Evolutionary conservation across 92 coral and sea anemone species (phyloP), one percentile per base, ranked within the genome.

Genomic region (Siderastrea radians): DNA sequence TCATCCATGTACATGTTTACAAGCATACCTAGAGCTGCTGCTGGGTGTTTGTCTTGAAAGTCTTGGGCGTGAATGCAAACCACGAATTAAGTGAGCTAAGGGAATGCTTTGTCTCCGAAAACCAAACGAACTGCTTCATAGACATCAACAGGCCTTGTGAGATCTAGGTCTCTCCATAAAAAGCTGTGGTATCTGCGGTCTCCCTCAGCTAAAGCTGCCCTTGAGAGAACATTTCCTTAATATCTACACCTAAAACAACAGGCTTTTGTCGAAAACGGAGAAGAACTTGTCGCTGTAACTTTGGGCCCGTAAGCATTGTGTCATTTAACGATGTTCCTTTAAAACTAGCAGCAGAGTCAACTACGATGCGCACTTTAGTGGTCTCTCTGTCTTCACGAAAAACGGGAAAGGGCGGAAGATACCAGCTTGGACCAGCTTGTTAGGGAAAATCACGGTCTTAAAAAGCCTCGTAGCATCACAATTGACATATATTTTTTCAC

Each of bases 381-480:
- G 93, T 89, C 26, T 87, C 75, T 66, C 62, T 93, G 43, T 92
- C 95, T 49, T 86, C 84, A 3, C 63, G 77, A 58, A 90, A 62
- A 4, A 81, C 89, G 8, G 91, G 93, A 74, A 93, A 90, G 70
- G 81, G 95, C 12, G 95, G 95, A 5, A 92, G 82, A 26, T 89
- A 75, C 80, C 88, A 89, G 83, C 88, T 59, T 9, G 73, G 69
- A 14, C 73, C 75, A 26, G 38, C 38, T 26, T 26, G 38, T 26
- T 26, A 26, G 38, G 38, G 38, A 26, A 26, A 26, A 26, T 26
- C 38, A 26, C 38, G 38, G 38, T 26, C 38, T 26, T 26, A 26
- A 26, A 26, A 26, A 26, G 38, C 38, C 38, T 26, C 38, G 38
- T 26, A 26, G 38, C 38, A 26, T 26, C 38, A 26, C 38, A 26